Conservation (phyloP, 2,888 invertebrate species). For the Eurytoma californica region DNA sequence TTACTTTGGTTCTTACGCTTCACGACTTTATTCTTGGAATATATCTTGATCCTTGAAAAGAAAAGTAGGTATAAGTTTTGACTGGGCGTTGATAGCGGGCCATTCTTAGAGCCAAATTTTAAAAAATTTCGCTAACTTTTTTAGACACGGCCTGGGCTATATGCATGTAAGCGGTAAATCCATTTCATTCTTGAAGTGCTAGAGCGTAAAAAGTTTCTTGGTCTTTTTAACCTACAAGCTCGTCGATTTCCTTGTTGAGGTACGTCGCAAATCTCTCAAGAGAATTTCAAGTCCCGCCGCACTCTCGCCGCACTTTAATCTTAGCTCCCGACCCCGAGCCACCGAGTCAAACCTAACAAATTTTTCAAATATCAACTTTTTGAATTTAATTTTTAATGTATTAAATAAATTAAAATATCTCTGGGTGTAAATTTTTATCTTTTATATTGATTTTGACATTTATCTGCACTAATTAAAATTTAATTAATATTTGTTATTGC, state of each 20-base stretch:
- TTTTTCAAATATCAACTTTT: constrained; percentile 41
- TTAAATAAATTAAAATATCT: background rate
- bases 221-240: constrained; percentile 34
- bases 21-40: too few relatives aligned
- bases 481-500: too few relatives aligned
- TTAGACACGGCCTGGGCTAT: constrained; percentile 17
- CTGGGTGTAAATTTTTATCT: too few relatives aligned
- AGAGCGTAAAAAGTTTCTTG: constrained; percentile 48
- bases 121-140: constrained; percentile 36
- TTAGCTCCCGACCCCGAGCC: constrained; percentile 18
- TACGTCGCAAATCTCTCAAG: constrained; percentile 46
- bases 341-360: constrained; percentile 11
- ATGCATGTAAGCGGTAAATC: constrained; percentile 48
- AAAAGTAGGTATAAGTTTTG: constrained; percentile 29
- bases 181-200: constrained; percentile 48
- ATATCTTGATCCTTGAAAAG: too few relatives aligned
- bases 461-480: too few relatives aligned
- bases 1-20: too few relatives aligned
- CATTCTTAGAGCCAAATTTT: constrained; percentile 39
- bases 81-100: constrained; percentile 8
- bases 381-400: constrained; percentile 15
- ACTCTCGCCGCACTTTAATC: constrained; percentile 52
- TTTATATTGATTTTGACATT: too few relatives aligned
- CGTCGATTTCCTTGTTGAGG: constrained; percentile 50
- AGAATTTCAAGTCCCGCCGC: constrained; percentile 52